Evolutionary conservation across 2,113 vertebrate genomes (phyloP), one percentile per base, ranked within the genome.

Genomic region (Pungitius pungitius): DNA sequence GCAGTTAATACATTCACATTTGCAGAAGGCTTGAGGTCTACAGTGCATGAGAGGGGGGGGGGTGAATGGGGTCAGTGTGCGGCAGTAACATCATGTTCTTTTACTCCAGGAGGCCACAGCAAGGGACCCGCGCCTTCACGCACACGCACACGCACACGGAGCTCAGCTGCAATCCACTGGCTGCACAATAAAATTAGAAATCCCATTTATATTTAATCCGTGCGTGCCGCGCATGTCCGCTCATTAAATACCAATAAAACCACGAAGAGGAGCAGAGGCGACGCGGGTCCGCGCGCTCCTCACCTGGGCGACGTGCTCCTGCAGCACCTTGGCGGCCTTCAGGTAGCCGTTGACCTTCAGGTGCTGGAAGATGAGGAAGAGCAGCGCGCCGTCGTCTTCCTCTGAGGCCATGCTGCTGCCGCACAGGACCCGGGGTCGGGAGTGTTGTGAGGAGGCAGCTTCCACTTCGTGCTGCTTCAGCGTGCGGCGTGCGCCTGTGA

Each of bases 81-180:
- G 70, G 57, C 80, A 81, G 84, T 54, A 85, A 91, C 90, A 89
- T 63, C 3, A 81, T 91, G 90, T 91, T 89, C 87, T 88, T 75
- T 88, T 77, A 15, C 62, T 81, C 1, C 75, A 45, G 55, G 66
- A 78, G 81, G 84, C 82, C 84, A 37, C 18, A 54, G 42, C 37
- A 2, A 24, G 64, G 69, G 56, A 33, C 74, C 72, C 60, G 57
- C 59, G 81, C 78, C 52, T 4, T 30, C 14, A 27, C 30, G 30
- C 59, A 54, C 65, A 35, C 30, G 30, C 59, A 54, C 65, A 35
- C 3, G 20, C 35, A 54, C 10, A 30, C 30, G 30, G 24, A n/a
- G 3, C 39, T 11, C 39, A 47, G 33, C 13, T 47, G 43, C 54
- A 54, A 27, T 17, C 3, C 0, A 40, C 22, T 7, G 35, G 42